These are phyloP conservation scores for Drosophila arawakana DNA, from an alignment of 1,140 invertebrate genomes.

Conservation along the genomic window DNA sequence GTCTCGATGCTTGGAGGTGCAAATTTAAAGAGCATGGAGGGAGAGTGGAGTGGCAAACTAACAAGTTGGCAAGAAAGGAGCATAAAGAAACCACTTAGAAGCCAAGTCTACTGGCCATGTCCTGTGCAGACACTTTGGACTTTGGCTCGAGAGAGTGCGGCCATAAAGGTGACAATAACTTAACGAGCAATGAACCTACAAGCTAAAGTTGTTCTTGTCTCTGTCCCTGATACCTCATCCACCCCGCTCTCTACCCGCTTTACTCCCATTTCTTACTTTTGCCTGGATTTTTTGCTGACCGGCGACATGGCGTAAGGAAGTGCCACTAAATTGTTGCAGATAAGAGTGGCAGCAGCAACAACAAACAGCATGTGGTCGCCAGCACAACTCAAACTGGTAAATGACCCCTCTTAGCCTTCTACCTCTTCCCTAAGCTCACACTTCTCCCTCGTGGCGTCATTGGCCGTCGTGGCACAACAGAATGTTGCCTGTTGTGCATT, in stretches of 20 bases:
- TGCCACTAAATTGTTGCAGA: conserved; percentile 80
- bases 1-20: conserved; percentile 33
- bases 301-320: conserved; percentile 77
- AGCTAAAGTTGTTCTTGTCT: conserved; percentile 39
- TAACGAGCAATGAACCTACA: conserved; percentile 81
- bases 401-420: background rate
- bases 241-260: background rate
- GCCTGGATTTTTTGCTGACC: conserved; percentile 54
- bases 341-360: conserved; percentile 49
- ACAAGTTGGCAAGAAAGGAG: conserved; percentile 36
- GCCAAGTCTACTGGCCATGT: conserved; percentile 67
- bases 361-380: conserved; percentile 63
- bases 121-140: conserved; percentile 66
- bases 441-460: conserved; percentile 2
- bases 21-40: conserved; percentile 32
- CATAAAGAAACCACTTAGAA: conserved; percentile 50
- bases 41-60: conserved; percentile 35
- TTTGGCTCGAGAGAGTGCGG: conserved; percentile 43
- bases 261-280: conserved; percentile 16
- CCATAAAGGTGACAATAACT: conserved; percentile 81
- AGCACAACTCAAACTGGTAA: conserved; percentile 24
- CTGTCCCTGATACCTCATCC: conserved; percentile 16
- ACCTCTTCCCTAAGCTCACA: background rate
- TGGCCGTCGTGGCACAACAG: conserved; percentile 40
- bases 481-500: conserved; percentile 59